Conservation (phyloP, 1,140 invertebrate genomes). For the Nephotettix cincticeps region DNA sequence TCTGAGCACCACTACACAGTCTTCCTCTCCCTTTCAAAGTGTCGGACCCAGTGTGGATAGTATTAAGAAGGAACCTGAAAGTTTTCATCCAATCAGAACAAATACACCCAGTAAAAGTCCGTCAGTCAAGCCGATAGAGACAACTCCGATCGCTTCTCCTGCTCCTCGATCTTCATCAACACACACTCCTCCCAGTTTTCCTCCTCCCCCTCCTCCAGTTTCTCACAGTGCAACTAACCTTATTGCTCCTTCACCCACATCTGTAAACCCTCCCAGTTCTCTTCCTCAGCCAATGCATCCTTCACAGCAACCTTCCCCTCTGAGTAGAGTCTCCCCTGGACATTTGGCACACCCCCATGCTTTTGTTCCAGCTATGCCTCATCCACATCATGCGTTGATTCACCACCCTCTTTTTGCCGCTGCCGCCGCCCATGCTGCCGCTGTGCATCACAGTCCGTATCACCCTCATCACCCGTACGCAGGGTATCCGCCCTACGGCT, state of each 20-base stretch:
- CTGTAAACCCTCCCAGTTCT: conserved; percentile 56
- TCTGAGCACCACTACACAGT: conserved; percentile 27
- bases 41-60: conserved; percentile 55
- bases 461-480: conserved; percentile 68
- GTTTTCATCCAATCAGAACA: conserved; percentile 48
- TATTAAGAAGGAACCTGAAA: conserved; percentile 73
- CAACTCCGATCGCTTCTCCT: conserved; percentile 46
- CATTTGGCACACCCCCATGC: conserved; percentile 65
- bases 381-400: conserved; percentile 66
- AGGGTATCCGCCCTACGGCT: conserved; percentile 60
- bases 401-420: conserved; percentile 64
- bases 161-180: conserved; percentile 35
- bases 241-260: conserved; percentile 47
- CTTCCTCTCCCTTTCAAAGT: conserved; percentile 32
- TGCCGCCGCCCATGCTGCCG: conserved; percentile 59
- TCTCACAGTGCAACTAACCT: conserved; percentile 37
- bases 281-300: conserved; percentile 67
- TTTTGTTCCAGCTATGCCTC: conserved; percentile 60
- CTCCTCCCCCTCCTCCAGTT: conserved; percentile 37
- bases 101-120: conserved; percentile 47
- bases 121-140: conserved; percentile 48
- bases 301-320: conserved; percentile 60
- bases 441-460: conserved; percentile 50
- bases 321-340: conserved; percentile 49
- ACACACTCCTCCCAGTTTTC: conserved; percentile 38